Base-by-base conservation (phyloP, 2,888 invertebrate species). In the Callyntrura sp. region DNA sequence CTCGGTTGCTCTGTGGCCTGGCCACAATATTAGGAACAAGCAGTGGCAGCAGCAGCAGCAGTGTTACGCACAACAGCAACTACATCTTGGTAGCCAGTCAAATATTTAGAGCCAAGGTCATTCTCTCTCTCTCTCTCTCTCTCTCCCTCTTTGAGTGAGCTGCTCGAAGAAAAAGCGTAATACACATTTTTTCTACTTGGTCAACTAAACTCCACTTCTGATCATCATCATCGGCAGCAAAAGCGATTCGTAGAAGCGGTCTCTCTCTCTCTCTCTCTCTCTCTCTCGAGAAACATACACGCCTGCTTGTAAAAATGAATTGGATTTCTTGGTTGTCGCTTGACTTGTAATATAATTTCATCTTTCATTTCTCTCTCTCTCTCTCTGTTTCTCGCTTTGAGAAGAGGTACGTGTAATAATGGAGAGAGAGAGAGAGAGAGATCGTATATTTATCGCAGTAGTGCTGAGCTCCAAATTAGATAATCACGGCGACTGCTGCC, bases 41-140 rank as follows among this genome's bases (percentile, higher is more conserved):
- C 35, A 35, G 3, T 35, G 6, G 35, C 35, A 35, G 2, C 35
- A 35, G 6, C 35, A 35, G 2, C 35, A 6, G n/a, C n/a, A n/a
- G n/a, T n/a, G n/a, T n/a, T n/a, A n/a, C n/a, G n/a, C n/a, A n/a
- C n/a, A n/a, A n/a, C 35, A 35, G 35, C 35, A 2, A 4, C 35
- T 35, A 5, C 51, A n/a, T 14, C 35, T 35, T 6, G 70, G 17
- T 23, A 60, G 78, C n/a, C 55, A 55, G 79, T 79, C 4, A 79
- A 79, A 79, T 60, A 60, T 79, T 79, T 79, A 79, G 79, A 35
- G 57, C 79, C 79, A 79, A 79, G 79, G 79, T 79, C 79, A 60
- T 4, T 60, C 43, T 23, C 78, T 57, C 57, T 0, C 35, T 6
- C 28, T 79, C 57, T 57, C 70, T 62, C 62, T 62, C 60, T 25